These are phyloP conservation scores for Ischnus inquisitorius DNA, from an alignment of 2,888 invertebrate genomes.

Conservation along the genomic window DNA sequence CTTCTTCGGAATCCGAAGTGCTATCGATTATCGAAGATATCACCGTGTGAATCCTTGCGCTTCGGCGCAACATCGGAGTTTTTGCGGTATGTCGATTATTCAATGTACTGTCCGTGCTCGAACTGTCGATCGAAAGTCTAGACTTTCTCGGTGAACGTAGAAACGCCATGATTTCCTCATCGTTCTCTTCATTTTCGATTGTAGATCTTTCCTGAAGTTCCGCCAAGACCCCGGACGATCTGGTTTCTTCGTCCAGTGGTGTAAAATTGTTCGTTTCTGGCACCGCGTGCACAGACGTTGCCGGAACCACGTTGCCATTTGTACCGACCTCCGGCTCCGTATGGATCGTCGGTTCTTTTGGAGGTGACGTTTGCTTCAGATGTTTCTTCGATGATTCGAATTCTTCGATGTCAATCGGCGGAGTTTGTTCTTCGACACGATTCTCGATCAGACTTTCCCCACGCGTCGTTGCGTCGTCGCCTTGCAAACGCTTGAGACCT, in stretches of 20 bases:
- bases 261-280: not conserved
- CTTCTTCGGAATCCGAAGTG: not conserved
- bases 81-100: not conserved
- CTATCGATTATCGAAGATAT: not conserved
- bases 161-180: constrained; percentile 57
- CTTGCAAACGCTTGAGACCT: not conserved
- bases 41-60: not conserved
- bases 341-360: not conserved
- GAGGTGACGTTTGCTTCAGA: not conserved
- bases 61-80: not conserved
- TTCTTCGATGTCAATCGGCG: not conserved
- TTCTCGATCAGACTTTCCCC: not conserved
- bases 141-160: constrained; percentile 23
- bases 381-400: not conserved
- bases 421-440: not conserved
- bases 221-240: not conserved
- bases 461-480: not conserved
- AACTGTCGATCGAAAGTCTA: not conserved
- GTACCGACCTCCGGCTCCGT: not conserved
- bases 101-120: not conserved
- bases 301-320: not conserved
- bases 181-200: constrained; percentile 50
- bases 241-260: not conserved
- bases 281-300: not conserved
- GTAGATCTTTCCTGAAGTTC: constrained; percentile 14